Evolutionary conservation across 2,113 vertebrate species (phyloP), one percentile per base, ranked within the genome.

Genomic region (Alaudala cheleensis): DNA sequence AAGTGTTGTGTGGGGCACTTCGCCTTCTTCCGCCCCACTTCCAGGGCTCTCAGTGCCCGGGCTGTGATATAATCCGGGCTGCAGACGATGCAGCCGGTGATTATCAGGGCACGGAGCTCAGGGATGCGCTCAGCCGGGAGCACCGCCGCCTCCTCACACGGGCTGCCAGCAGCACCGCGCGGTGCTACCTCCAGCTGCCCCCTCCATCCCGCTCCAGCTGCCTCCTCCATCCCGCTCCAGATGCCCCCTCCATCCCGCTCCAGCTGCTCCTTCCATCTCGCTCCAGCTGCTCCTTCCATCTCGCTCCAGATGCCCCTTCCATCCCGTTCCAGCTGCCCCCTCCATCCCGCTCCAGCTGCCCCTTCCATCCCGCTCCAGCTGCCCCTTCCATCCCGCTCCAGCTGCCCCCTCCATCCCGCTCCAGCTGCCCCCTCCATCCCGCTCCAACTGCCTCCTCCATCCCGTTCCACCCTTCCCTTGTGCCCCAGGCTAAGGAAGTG

Each of bases 61-160:
- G 44, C 73, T 49, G 66, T 0, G 0, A 19, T 13, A 3, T 1
- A 20, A 79, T 6, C 26, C 37, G 4, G 49, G 23, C 62, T 37
- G 73, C 24, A 5, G 14, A 2, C 40, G 42, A 9, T 0, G 9
- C 51, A 42, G 29, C 13, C 22, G 2, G 0, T 1, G 18, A 6
- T 16, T 5, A 14, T 13, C 34, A 1, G 16, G 3, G 22, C 34
- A 2, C 23, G 5, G 56, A 29, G 71, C 16, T 25, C 45, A 12
- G 0, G 3, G 51, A 11, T 17, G 37, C 37, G 37, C 37, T 37
- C 37, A 37, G 37, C 42, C 83, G 12, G 54, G 26, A 31, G 0
- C 9, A 24, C 25, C 14, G 21, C 1, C 50, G 12, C 34, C 19
- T 45, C 67, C 12, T 20, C 85, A 14, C 66, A 3, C 0, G 3